Conservation (phyloP, 1,140 invertebrate genomes). For the Trichomalopsis sarcophagae region DNA sequence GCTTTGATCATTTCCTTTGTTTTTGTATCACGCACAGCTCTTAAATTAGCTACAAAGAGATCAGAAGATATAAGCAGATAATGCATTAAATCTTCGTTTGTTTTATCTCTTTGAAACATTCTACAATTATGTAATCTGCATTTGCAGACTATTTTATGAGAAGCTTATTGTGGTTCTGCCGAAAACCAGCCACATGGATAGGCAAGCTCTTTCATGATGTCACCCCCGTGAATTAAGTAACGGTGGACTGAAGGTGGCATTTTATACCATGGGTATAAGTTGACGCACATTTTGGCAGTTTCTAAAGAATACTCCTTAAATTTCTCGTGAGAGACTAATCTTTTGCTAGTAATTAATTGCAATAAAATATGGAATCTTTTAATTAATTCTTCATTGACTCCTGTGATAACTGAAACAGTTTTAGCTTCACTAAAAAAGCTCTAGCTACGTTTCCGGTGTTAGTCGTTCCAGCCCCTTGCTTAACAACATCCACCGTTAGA, state of each 20-base stretch:
- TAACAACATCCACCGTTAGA: constrained; percentile 12
- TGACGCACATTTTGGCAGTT: constrained; percentile 58
- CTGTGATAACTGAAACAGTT: constrained; percentile 26
- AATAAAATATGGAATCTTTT: constrained; percentile 26
- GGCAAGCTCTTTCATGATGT: constrained; percentile 54
- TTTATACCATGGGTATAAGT: constrained; percentile 60
- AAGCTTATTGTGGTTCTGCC: constrained; percentile 66
- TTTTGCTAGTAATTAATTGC: constrained; percentile 19
- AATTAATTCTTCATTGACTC: constrained; percentile 43
- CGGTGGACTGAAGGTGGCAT: constrained; percentile 65
- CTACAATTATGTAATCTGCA: constrained; percentile 23
- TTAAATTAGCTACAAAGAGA: constrained; percentile 24
- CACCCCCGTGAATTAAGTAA: constrained; percentile 63
- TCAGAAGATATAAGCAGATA: constrained; percentile 30
- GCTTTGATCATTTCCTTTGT: not conserved
- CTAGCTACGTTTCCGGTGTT: constrained; percentile 45
- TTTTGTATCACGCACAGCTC: constrained; percentile 2
- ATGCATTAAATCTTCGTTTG: constrained; percentile 38
- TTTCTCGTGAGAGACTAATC: constrained; percentile 14
- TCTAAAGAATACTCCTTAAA: constrained; percentile 55
- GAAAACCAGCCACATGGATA: constrained; percentile 60
- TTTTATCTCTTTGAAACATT: constrained; percentile 20
- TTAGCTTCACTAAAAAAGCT: constrained; percentile 31
- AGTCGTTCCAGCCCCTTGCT: constrained; percentile 34
- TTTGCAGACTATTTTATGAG: constrained; percentile 35